Conservation (phyloP, 2,797 vertebrate species). For the Sebastes diaconus region DNA sequence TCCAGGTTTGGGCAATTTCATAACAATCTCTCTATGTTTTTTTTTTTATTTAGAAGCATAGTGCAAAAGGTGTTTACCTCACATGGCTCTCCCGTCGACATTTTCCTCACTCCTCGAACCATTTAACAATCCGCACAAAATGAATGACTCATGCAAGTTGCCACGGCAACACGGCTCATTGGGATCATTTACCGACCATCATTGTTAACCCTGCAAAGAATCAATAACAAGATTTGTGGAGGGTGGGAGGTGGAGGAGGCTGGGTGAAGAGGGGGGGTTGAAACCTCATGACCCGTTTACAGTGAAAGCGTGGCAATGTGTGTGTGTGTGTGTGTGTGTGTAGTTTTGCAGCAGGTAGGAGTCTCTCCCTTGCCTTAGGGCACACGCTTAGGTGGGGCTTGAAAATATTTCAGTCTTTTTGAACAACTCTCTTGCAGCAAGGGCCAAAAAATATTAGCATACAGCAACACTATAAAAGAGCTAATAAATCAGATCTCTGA, state of each 20-base stretch:
- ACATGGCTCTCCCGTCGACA: slow-evolving; percentile 43
- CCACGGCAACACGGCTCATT: slow-evolving; percentile 73
- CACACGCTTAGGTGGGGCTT: slow-evolving; percentile 79
- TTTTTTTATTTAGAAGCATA: not conserved
- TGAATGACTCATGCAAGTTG: slow-evolving; percentile 76
- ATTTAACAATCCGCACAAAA: slow-evolving; percentile 70
- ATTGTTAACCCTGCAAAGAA: slow-evolving; percentile 71
- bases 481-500: slow-evolving; percentile 26
- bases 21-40: not conserved
- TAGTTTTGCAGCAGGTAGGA: slow-evolving; percentile 72
- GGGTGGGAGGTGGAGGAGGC: slow-evolving; percentile 35
- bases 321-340: not conserved
- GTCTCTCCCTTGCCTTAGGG: slow-evolving; percentile 80
- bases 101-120: slow-evolving; percentile 50
- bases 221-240: slow-evolving; percentile 70
- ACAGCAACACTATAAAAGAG: slow-evolving; percentile 1
- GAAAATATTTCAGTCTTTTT: slow-evolving; percentile 76
- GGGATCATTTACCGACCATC: slow-evolving; percentile 71
- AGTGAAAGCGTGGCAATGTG: slow-evolving; percentile 54
- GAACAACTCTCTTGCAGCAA: slow-evolving; percentile 14
- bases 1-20: slow-evolving; percentile 34
- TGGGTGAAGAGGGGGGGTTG: not conserved
- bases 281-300: slow-evolving; percentile 43
- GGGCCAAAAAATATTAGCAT: slow-evolving; percentile 24
- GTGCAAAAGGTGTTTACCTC: slow-evolving; percentile 63